A percentile compares a stretch with the other conserved stretches of the same genome.
These are phyloP conservation scores for Meloidogyne floridensis DNA, from an alignment of 1,140 invertebrate species.

Conservation along the genomic window DNA sequence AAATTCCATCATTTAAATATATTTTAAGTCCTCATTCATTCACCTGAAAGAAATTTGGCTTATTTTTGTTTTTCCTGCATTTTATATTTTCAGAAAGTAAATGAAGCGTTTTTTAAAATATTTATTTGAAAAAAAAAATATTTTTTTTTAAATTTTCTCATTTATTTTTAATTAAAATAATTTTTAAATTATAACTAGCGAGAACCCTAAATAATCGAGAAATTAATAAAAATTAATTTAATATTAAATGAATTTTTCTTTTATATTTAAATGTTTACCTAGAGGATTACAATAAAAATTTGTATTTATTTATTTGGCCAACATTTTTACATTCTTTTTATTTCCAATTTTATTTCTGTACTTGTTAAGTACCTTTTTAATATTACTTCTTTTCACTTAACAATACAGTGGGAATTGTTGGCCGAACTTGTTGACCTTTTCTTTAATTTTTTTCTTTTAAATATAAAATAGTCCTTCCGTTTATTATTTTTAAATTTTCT, in stretches of 20 bases:
- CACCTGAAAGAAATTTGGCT: neutral
- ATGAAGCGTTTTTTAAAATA: neutral
- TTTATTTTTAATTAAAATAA: no score
- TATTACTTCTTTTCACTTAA: neutral
- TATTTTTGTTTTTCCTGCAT: neutral
- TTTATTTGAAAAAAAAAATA: neutral
- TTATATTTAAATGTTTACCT: neutral
- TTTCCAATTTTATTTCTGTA: neutral
- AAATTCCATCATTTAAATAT: neutral
- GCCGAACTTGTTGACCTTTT: neutral
- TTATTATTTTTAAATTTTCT: no score
- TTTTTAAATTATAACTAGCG: no score
- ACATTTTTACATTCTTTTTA: neutral
- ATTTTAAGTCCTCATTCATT: neutral
- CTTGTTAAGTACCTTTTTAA: conserved; percentile 4
- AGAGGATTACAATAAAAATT: neutral
- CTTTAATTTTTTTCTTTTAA: neutral
- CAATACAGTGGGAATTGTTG: neutral
- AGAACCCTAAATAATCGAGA: no score
- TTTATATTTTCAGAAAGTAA: neutral
- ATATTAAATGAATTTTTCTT: neutral
- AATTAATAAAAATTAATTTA: no score
- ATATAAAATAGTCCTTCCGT: no score
- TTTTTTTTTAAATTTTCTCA: no score
- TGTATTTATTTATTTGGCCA: neutral